Percentiles rank a stretch among this genome's conserved stretches.
phyloP scores from a whole-genome alignment of 2,888 invertebrate genomes.

The Lucinisca nassula region DNA sequence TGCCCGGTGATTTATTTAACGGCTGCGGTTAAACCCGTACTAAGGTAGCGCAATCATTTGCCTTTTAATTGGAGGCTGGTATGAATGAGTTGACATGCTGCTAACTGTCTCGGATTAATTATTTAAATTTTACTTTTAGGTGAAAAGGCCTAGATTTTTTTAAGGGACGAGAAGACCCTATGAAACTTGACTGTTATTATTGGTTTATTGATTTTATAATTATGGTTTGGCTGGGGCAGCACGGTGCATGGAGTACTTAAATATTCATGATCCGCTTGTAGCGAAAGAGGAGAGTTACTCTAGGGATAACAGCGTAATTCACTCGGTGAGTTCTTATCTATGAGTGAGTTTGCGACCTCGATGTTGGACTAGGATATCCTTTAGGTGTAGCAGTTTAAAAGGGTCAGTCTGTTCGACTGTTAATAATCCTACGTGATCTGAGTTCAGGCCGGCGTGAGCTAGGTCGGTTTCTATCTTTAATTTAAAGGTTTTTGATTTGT shows the following conservation, averaged over 20 bases:
- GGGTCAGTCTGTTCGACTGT: slow-evolving; percentile 91
- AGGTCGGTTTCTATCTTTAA: slow-evolving; percentile 89
- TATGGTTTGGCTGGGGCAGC: slow-evolving; percentile 79
- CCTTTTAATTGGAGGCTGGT: slow-evolving; percentile 49
- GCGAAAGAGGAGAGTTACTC: slow-evolving; percentile 91
- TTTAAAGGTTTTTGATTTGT: not conserved
- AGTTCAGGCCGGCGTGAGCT: slow-evolving; percentile 95
- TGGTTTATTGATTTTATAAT: slow-evolving; percentile 85
- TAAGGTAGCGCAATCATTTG: slow-evolving; percentile 62
- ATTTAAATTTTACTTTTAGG: slow-evolving; percentile 52
- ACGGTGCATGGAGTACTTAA: slow-evolving; percentile 45
- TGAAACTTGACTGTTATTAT: slow-evolving; percentile 90
- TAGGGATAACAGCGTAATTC: slow-evolving; percentile 96
- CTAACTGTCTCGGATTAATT: slow-evolving; percentile 25
- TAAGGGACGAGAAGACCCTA: slow-evolving; percentile 93
- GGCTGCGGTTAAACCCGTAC: slow-evolving; percentile 89
- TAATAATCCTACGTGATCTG: slow-evolving; percentile 96
- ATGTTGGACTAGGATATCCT: slow-evolving; percentile 95
- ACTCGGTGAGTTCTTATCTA: slow-evolving; percentile 93
- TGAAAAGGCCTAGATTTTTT: slow-evolving; percentile 49
- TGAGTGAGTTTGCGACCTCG: slow-evolving; percentile 95
- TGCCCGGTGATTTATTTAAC: slow-evolving; percentile 80
- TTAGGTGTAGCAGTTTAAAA: slow-evolving; percentile 91
- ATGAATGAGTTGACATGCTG: slow-evolving; percentile 61
- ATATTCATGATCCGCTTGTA: slow-evolving; percentile 38